Conservation (phyloP, 2,888 invertebrate species). For the Conus canariensis region DNA sequence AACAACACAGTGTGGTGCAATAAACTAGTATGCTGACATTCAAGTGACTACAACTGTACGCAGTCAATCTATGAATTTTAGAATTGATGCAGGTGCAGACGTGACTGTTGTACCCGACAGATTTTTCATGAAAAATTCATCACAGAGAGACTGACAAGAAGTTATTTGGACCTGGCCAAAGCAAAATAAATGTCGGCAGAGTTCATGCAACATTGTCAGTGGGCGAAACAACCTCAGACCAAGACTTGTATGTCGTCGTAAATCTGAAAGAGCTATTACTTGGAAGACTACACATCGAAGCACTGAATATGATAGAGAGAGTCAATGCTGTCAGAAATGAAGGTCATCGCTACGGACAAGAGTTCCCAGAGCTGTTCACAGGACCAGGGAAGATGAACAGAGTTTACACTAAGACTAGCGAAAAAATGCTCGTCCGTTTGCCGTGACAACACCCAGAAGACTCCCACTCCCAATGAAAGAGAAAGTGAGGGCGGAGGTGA, state of each 20-base stretch:
- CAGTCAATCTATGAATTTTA: background rate
- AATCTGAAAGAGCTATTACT: background rate
- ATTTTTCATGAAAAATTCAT: background rate
- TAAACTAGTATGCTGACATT: too few relatives aligned
- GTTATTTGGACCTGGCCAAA: background rate
- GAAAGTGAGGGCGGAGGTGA: background rate
- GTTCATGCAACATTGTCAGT: background rate
- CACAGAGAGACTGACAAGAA: background rate
- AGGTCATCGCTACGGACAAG: background rate
- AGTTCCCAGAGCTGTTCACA: background rate
- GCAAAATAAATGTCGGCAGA: background rate
- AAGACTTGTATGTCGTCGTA: background rate
- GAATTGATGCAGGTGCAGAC: constrained; percentile 17
- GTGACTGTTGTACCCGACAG: constrained; percentile 23
- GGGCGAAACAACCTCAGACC: background rate
- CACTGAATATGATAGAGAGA: too few relatives aligned
- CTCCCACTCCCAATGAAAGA: background rate
- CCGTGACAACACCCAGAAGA: background rate
- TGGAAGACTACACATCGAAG: too few relatives aligned
- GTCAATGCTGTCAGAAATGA: background rate
- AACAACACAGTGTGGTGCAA: too few relatives aligned
- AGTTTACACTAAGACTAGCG: background rate
- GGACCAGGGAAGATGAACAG: background rate
- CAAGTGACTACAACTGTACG: background rate
- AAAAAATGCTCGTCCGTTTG: background rate